Evolutionary conservation across 2,113 vertebrate species (phyloP).

Genomic region (Phylloscopus trochilus): DNA sequence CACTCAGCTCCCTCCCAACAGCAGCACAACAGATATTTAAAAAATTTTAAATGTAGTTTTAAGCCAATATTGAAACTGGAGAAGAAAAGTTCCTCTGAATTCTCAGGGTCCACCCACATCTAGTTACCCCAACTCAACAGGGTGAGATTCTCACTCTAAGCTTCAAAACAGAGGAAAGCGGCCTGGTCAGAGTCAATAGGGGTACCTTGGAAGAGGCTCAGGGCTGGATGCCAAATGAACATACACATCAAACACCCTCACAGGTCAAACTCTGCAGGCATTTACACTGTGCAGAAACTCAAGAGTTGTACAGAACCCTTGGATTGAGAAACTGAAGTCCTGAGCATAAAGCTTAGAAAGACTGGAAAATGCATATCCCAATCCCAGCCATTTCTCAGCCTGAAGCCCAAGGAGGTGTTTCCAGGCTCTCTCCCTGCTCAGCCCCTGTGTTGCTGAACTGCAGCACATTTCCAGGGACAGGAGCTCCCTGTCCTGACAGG

Average conservation of each 20-base stretch:
- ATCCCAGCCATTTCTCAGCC: not conserved
- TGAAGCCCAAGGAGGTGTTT: not conserved
- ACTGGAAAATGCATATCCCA: not conserved
- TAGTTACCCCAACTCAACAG: not conserved
- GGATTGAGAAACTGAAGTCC: not conserved
- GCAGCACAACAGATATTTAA: not conserved
- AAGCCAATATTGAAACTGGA: not conserved
- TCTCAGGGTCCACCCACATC: not conserved
- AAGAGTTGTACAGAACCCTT: not conserved
- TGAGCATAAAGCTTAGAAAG: not conserved
- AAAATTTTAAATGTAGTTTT: not conserved
- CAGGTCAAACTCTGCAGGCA: not conserved
- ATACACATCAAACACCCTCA: not conserved
- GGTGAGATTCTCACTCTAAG: not conserved
- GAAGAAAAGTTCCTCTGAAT: not conserved
- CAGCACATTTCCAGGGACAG: not conserved
- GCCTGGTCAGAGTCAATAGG: not conserved
- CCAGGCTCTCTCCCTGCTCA: not conserved
- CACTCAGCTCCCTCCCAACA: not conserved
- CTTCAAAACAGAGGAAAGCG: not conserved
- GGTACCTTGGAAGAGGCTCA: not conserved
- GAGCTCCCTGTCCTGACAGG: not conserved
- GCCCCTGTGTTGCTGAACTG: fast-evolving
- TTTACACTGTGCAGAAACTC: not conserved
- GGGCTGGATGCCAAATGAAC: not conserved